Percentiles rank a stretch among this genome's conserved stretches.
phyloP scores from a whole-genome alignment of 1,140 invertebrate species.

The Heterodera carotae region DNA sequence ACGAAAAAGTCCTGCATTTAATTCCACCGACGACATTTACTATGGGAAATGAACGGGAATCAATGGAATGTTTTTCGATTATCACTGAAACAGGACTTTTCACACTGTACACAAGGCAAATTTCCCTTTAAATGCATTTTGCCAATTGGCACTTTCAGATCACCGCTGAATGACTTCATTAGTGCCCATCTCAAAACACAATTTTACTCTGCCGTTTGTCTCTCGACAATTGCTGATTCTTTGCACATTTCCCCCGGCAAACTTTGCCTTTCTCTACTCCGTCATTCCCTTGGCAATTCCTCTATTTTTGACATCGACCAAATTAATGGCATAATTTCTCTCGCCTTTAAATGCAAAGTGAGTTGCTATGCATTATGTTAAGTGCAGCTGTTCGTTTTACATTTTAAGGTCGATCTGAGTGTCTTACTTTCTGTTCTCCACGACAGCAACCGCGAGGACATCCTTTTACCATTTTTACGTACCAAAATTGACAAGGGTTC shows the following conservation, averaged over 20 bases:
- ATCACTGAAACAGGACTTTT: constrained; percentile 31
- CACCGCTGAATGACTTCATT: constrained; percentile 13
- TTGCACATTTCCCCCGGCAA: constrained; percentile 13
- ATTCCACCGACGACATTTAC: constrained; percentile 28
- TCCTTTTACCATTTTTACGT: constrained; percentile 41
- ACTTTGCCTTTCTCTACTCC: constrained; percentile 23
- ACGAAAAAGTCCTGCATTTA: constrained; percentile 20
- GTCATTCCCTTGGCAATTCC: constrained; percentile 13
- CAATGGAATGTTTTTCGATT: constrained; percentile 25
- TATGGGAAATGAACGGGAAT: not conserved
- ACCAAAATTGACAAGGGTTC: constrained; percentile 43
- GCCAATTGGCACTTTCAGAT: constrained; percentile 26
- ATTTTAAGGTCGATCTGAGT: constrained; percentile 39
- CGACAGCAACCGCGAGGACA: constrained; percentile 34
- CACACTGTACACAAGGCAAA: constrained; percentile 22
- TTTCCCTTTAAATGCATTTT: too few species aligned
- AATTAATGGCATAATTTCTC: constrained; percentile 48
- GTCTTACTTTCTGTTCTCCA: constrained; percentile 34
- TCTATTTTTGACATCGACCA: constrained; percentile 4
- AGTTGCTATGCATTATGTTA: not conserved
- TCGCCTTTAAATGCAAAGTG: constrained; percentile 45
- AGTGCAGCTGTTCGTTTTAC: not conserved
- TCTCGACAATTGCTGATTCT: constrained; percentile 22
- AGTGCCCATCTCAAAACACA: constrained; percentile 2
- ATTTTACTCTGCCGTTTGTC: constrained; percentile 12